Conservation (phyloP, 2,888 invertebrate species). For the Ecdyonurus torrentis region DNA sequence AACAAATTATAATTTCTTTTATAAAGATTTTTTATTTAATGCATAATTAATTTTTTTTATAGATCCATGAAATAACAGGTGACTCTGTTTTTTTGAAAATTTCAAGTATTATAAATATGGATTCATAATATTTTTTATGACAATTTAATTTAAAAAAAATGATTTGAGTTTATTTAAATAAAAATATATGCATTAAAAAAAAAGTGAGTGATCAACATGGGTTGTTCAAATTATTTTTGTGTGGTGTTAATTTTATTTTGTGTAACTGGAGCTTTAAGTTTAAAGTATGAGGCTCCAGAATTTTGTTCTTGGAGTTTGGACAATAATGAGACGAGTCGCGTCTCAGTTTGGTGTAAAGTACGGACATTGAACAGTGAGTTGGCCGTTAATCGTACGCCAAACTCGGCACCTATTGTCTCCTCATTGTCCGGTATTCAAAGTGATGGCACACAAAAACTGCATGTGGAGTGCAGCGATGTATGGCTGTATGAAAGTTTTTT, state of each 20-base stretch:
- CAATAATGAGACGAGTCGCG: conserved; percentile 30
- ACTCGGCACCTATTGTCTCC: not conserved
- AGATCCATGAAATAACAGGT: too few species aligned
- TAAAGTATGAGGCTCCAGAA: conserved; percentile 22
- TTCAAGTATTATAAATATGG: too few species aligned
- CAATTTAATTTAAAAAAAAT: too few species aligned
- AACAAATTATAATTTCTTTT: too few species aligned
- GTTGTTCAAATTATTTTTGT: too few species aligned
- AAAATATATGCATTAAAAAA: too few species aligned
- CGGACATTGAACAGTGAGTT: conserved; percentile 47
- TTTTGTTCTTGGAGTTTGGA: conserved; percentile 31
- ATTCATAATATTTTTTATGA: too few species aligned
- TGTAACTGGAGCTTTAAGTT: not conserved
- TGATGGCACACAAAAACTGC: conserved; percentile 54
- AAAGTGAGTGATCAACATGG: too few species aligned
- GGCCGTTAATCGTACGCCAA: not conserved
- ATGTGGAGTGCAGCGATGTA: conserved; percentile 60
- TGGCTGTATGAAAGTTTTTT: conserved; percentile 64
- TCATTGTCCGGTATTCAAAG: conserved; percentile 27
- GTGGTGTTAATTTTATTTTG: not conserved
- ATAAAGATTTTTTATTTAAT: too few species aligned
- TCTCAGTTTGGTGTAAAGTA: conserved; percentile 47
- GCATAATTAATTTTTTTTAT: too few species aligned
- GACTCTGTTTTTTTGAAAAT: too few species aligned
- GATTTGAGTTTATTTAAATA: too few species aligned